These are phyloP conservation scores for Aurelia aurita complex sp. Pacific DNA, from an alignment of 30 jellyfish, hydroid and myxozoan species.

Conservation along the genomic window DNA sequence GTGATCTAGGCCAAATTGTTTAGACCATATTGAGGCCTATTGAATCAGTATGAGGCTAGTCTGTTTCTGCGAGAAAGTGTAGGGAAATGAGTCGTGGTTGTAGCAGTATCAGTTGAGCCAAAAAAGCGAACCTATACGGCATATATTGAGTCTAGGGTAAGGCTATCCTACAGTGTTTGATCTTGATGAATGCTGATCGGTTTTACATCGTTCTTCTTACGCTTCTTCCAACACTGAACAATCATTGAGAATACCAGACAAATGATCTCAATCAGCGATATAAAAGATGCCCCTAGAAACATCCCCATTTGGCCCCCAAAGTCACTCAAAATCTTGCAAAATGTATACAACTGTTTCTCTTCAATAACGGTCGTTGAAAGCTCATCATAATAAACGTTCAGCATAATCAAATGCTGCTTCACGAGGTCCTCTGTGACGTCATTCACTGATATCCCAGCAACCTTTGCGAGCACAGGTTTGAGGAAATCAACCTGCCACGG, in stretches of 20 bases:
- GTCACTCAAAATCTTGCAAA: slow-evolving; percentile 30
- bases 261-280: slow-evolving; percentile 43
- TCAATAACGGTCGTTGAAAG: background rate
- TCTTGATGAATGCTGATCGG: no score
- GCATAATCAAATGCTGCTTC: background rate
- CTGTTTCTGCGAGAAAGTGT: no score
- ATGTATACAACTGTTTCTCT: slow-evolving; percentile 33
- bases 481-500: slow-evolving; percentile 14
- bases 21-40: no score
- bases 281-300: slow-evolving; percentile 50
- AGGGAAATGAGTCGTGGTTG: no score
- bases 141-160: no score
- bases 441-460: background rate
- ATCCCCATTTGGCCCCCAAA: slow-evolving; percentile 73
- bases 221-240: background rate
- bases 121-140: no score
- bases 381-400: slow-evolving; percentile 14
- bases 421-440: background rate
- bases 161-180: no score
- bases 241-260: slow-evolving; percentile 1
- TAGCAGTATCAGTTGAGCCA: no score
- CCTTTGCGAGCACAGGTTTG: background rate
- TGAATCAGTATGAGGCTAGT: no score
- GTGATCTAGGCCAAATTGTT: no score
- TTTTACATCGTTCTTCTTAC: background rate